Conservation (phyloP, 2,888 invertebrate genomes). For the Troilus luridus region DNA sequence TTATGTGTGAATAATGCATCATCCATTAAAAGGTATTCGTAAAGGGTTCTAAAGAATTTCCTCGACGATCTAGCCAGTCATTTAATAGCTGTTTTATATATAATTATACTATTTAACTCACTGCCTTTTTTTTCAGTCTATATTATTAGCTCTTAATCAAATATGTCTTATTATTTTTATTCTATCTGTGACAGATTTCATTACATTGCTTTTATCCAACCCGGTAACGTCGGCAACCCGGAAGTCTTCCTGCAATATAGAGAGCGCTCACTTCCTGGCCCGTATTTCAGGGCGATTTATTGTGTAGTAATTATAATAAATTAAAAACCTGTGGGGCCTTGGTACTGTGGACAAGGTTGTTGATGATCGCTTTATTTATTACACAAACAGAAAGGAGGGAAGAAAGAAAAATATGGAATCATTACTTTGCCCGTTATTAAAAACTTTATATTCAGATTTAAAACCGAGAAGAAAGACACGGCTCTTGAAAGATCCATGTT, state of each 20-base stretch:
- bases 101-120: no score
- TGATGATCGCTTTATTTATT: background rate
- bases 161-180: background rate
- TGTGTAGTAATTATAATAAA: constrained; percentile 4
- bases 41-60: no score
- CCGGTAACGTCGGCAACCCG: background rate
- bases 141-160: background rate
- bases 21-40: no score
- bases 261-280: background rate
- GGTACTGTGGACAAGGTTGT: background rate
- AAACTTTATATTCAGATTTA: background rate
- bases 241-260: background rate
- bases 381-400: background rate
- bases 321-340: background rate
- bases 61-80: no score
- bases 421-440: background rate
- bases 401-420: background rate
- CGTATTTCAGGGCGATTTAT: constrained; percentile 5
- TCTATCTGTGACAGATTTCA: background rate
- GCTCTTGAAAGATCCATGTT: no score
- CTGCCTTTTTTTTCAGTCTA: background rate
- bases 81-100: background rate
- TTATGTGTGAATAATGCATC: no score
- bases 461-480: no score
- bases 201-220: background rate